A percentile compares a stretch with the other conserved stretches of the same genome.
Evolutionary conservation across 2,888 invertebrate genomes (phyloP).

Genomic region (Dicyrtoma fusca): DNA sequence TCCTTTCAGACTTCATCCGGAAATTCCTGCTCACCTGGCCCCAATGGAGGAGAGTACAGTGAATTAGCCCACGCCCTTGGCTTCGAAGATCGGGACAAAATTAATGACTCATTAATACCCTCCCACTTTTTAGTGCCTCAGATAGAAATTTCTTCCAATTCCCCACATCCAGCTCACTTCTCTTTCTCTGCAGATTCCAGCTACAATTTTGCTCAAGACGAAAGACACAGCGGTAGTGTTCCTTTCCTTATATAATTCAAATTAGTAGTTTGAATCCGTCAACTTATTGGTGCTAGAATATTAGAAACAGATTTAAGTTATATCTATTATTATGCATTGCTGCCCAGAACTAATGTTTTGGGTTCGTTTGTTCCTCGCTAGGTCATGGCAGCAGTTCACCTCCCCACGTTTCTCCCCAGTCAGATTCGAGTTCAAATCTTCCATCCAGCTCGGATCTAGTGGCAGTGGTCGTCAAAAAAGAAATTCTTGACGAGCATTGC

Average conservation of each 20-base stretch:
- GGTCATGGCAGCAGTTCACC: constrained; percentile 62
- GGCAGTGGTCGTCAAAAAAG: constrained; percentile 52
- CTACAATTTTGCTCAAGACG: constrained; percentile 51
- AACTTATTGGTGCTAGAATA: no score
- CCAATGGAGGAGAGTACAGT: constrained; percentile 53
- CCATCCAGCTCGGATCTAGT: constrained; percentile 67
- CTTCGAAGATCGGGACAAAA: constrained; percentile 56
- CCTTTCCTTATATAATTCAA: constrained; percentile 61
- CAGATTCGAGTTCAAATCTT: constrained; percentile 74
- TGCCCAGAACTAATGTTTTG: no score
- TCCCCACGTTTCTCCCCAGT: constrained; percentile 71
- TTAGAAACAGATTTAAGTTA: no score
- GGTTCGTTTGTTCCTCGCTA: constrained; percentile 38
- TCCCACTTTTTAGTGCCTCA: constrained; percentile 87
- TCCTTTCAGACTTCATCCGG: constrained; percentile 42
- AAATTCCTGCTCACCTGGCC: constrained; percentile 43
- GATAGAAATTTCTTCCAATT: constrained; percentile 74
- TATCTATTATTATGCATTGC: background rate
- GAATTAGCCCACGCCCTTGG: constrained; percentile 56
- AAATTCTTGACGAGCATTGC: constrained; percentile 48
- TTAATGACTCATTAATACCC: constrained; percentile 63
- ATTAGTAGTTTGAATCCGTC: constrained; percentile 19
- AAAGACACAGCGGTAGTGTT: constrained; percentile 41
- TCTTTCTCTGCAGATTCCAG: constrained; percentile 55
- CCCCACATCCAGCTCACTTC: constrained; percentile 54